Base-by-base conservation (phyloP, 2,797 vertebrate species). In the Arrhamphus sclerolepis region DNA sequence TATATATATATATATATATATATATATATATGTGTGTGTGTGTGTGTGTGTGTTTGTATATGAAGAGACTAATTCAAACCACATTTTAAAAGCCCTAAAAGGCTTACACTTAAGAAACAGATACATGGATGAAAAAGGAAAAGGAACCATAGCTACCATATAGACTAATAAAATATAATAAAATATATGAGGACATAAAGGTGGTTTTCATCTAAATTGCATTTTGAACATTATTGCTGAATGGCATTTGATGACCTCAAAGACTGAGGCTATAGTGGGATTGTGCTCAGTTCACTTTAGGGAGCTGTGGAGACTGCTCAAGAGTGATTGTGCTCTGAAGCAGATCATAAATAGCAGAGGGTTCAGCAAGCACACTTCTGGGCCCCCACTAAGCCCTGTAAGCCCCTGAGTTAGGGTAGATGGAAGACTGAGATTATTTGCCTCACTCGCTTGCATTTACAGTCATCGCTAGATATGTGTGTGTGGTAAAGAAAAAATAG, bases 61-160 rank as follows among this genome's bases (percentile, higher is more conserved):
- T 26, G 24, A 26, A 26, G 6, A 26, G 6, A 6, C 24, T 26
- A 26, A 26, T 2, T 26, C 24, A 26, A 26, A 26, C 17, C 92
- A 93, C 84, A 91, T 91, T 91, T 81, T 59, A 80, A 77, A 55
- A 57, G 74, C 75, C 71, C 61, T 47, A 88, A 63, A 81, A 73
- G 39, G 55, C 70, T 80, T 78, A 78, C 38, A 70, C 82, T 74
- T 43, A 54, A 68, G 78, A 71, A 84, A 81, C 66, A 62, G 77
- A 89, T 79, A 80, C 56, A 65, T 56, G 78, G 72, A 42, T 72
- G 56, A 46, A 65, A 70, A 65, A 73, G 80, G 52, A 40, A 72
- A 77, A 63, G 73, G 31, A 68, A 59, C 66, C 69, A 39, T 66
- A 64, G 75, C 65, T 80, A 74, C 85, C 86, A 85, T 83, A 89